Percentiles rank a stretch among this genome's conserved stretches.
Evolutionary conservation across 2,888 invertebrate genomes (phyloP).

Genomic region (Drosophila melanosoma): DNA sequence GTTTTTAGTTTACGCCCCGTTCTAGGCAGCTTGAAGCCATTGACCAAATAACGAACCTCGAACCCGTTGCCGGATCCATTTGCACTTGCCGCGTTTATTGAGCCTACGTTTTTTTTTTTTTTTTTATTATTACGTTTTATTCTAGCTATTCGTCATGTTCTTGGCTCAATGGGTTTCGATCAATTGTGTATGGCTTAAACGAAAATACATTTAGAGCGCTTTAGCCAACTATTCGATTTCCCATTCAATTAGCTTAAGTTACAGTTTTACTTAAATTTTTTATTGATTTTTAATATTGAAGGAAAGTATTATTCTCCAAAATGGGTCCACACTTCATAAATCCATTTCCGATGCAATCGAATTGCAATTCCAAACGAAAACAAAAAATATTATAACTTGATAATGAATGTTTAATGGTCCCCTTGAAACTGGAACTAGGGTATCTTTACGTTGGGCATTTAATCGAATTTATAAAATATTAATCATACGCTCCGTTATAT

Average conservation of each 20-base stretch:
- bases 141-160: constrained; percentile 30
- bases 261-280: background rate
- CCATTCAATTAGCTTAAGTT: background rate
- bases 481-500: constrained; percentile 35
- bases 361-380: too few species aligned
- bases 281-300: background rate
- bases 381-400: too few species aligned
- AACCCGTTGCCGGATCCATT: constrained; percentile 43
- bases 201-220: background rate
- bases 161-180: constrained; percentile 29
- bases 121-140: constrained; percentile 28
- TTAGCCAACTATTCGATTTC: background rate
- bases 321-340: background rate
- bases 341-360: background rate
- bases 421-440: background rate
- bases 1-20: constrained; percentile 39
- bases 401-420: background rate
- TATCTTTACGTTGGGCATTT: background rate
- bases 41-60: constrained; percentile 76
- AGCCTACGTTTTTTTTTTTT: constrained; percentile 12
- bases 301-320: background rate
- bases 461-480: background rate
- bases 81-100: constrained; percentile 50
- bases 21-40: constrained; percentile 65
- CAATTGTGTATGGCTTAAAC: constrained; percentile 1